Base-by-base conservation (phyloP, 2,888 invertebrate species). In the Eutolmus rufibarbis region DNA sequence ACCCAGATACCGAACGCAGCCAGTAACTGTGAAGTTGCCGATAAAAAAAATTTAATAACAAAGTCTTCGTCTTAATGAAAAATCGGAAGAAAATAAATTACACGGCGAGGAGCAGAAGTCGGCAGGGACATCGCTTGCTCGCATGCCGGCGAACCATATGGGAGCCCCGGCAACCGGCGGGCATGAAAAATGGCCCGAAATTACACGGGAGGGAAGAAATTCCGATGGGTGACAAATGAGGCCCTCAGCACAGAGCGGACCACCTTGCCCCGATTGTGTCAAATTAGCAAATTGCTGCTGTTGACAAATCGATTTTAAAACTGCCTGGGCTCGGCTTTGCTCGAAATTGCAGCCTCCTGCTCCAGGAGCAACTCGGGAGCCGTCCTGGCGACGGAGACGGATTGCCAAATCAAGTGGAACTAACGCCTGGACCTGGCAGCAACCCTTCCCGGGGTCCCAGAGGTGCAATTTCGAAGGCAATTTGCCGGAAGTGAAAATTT, bases 41-140 rank as follows among this genome's bases (percentile, higher is more conserved):
- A 78, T 16, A 46, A 51, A 81, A 84, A 88, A 88, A 88, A 87
- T 87, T 88, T 86, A 88, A 87, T 86, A 88, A 87, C 82, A 81
- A 81, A 81, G 57, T 81, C 77, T 82, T 57, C 56, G 78, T 28
- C 86, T 87, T 84, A 86, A 88, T 87, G 88, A 88, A 87, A 88
- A 88, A 86, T 88, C 76, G 88, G 57, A 81, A 81, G 86, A 87
- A 87, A 87, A 88, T 88, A 88, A 88, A 88, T 88, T 88, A 88
- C 82, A 79, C 74, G 74, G 34, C 31, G 74, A 78, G 46, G 74
- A 51, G 7, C 28, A 56, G 46, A 23, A 7, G 37, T 34, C 51
- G 34, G n/a, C n/a, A 66, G 43, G 23, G 74, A 34, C n/a, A 19
- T 40, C 77, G 74, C 74, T 23, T 23, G 37, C 56, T 31, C 40